Percentiles rank a stretch among this genome's conserved stretches.
These are phyloP conservation scores for Carassius gibelio DNA, from an alignment of 2,113 vertebrate species.

Conservation along the genomic window DNA sequence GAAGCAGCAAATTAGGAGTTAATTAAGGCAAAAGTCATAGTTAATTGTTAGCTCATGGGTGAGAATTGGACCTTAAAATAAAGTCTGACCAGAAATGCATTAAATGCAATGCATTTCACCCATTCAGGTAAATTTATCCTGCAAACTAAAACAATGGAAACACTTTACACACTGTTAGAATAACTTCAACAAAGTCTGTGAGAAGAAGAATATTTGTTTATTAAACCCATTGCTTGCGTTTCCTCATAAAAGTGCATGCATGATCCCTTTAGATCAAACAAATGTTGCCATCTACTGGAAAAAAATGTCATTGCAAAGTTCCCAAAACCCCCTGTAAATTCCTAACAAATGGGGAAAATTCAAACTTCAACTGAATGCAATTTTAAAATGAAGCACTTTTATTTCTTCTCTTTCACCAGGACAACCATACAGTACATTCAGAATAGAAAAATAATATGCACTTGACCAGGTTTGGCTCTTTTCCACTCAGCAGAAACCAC, in stretches of 20 bases:
- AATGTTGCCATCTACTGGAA: conserved; percentile 33
- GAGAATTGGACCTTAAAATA: no score
- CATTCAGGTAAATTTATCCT: neutral
- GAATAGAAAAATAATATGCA: conserved; percentile 78
- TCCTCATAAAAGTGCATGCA: neutral
- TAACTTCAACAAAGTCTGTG: neutral
- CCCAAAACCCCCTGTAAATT: neutral
- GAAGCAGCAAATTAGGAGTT: no score
- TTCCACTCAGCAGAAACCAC: conserved; percentile 40
- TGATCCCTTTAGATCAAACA: neutral
- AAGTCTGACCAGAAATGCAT: no score
- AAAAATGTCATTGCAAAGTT: neutral
- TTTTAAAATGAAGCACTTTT: conserved; percentile 75
- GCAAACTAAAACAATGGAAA: neutral
- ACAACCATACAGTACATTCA: conserved; percentile 69
- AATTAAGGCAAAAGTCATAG: no score
- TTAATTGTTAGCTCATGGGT: no score
- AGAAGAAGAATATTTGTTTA: neutral
- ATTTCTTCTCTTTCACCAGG: conserved; percentile 64
- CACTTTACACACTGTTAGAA: neutral
- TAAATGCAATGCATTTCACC: neutral
- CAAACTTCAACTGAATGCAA: conserved; percentile 42
- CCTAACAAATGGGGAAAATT: neutral
- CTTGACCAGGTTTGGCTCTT: conserved; percentile 60
- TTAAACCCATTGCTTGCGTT: neutral